Evolutionary conservation across 2,888 invertebrate genomes (phyloP).

Genomic region (Apamea sordens): DNA sequence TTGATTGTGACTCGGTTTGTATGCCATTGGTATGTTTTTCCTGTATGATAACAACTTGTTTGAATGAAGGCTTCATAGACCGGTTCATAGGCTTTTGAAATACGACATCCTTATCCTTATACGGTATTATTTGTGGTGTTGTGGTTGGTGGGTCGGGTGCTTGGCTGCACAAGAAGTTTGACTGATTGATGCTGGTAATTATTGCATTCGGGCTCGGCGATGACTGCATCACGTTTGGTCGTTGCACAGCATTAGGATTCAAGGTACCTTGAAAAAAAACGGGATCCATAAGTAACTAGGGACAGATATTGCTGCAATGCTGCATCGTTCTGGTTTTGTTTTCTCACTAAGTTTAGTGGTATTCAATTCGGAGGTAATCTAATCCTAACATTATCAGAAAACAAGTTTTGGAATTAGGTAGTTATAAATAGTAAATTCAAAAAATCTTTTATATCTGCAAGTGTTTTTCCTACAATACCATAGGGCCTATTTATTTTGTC

Average conservation of each 20-base stretch:
- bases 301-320: not conserved
- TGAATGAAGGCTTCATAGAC: constrained; percentile 71
- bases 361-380: not conserved
- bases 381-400: not conserved
- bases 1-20: constrained; percentile 52
- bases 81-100: constrained; percentile 74
- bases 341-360: not conserved
- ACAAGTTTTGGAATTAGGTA: not conserved
- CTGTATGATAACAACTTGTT: constrained; percentile 81
- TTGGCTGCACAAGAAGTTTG: constrained; percentile 85
- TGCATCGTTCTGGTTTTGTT: not conserved
- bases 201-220: constrained; percentile 89
- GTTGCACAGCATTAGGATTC: constrained; percentile 78
- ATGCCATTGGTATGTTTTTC: constrained; percentile 65
- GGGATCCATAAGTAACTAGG: not conserved
- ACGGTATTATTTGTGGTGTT: constrained; percentile 61
- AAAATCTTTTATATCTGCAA: not conserved
- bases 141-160: constrained; percentile 70
- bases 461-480: not conserved
- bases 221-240: constrained; percentile 82
- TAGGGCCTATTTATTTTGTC: not conserved
- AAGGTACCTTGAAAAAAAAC: constrained; percentile 73
- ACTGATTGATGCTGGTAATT: constrained; percentile 87
- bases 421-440: not conserved
- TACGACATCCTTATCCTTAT: constrained; percentile 69